Evolutionary conservation across 2,113 vertebrate genomes (phyloP), one percentile per base, ranked within the genome.

Genomic region (Synodontis membranacea): DNA sequence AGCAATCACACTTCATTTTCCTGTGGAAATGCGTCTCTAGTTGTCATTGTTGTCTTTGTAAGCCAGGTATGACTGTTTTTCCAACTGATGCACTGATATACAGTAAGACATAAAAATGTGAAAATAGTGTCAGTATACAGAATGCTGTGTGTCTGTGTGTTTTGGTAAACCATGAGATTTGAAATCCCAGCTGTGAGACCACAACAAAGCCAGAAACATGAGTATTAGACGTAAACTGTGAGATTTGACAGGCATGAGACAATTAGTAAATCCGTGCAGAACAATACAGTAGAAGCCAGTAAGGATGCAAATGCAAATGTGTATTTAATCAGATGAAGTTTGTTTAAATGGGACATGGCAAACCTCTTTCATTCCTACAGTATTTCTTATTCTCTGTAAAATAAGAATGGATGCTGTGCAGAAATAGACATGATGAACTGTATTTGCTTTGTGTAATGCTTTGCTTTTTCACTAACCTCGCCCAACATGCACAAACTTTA

Each of bases 281-380:
- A 23, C 68, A 42, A 6, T 42, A 42, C 68, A 42, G 7, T 42
- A 42, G 8, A 39, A 42, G 9, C 4, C 19, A 25, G 23, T n/a
- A 25, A 28, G 21, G 23, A 72, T 42, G 39, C 39, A 25, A 72
- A 72, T 4, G 68, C 19, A 72, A 72, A 10, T 7, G 5, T 39
- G 37, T 42, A 72, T 72, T 72, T 72, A 39, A 6, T 42, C 10
- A 28, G 10, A 74, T 15, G 58, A 34, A 64, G 12, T 66, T 19
- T 78, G 84, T 50, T 50, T 64, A 85, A 85, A 79, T 79, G 44
- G 74, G 44, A 64, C 62, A 83, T 8, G 10, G 62, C 42, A 75
- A 46, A 25, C 23, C 23, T 75, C 42, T 66, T n/a, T 68, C 11
- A 15, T 60, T 64, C 19, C n/a, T 17, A n/a, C n/a, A n/a, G n/a